Base-by-base conservation (phyloP, 2,113 vertebrate genomes). In the Perca schrenkii region DNA sequence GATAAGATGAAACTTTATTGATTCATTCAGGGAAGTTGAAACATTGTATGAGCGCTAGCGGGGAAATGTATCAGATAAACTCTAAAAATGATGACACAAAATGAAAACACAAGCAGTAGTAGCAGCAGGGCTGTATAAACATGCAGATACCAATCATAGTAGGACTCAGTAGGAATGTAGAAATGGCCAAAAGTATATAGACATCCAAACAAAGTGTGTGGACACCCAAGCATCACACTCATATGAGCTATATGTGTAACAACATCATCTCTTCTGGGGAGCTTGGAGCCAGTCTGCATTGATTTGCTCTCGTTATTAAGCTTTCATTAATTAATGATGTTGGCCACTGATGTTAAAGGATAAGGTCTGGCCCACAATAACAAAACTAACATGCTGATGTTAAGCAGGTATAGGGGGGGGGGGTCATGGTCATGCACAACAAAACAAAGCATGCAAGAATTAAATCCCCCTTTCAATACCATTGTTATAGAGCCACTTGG, bases 1-100 rank as follows among this genome's bases (percentile, higher is more conserved):
- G 40, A 52, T 54, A 11, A 69, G 46, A 82, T 57, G 16, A 74
- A 70, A 63, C 5, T 50, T 53, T 64, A 70, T 61, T 80, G 75
- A 86, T 74, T 69, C 3, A 4, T 47, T 49, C 22, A 15, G 52
- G 68, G 66, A 74, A 64, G 72, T 16, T 57, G 6, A 66, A 70
- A 25, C 11, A 53, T 16, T 22, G 15, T 64, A 19, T 2, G 4
- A 75, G 25, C 54, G 46, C n/a, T 56, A 50, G 34, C 28, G 28
- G 43, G 50, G 60, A 61, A 77, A 70, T 40, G 22, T 36, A 22
- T 46, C 21, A 61, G 49, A 70, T 21, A 17, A 63, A 34, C 16
- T 46, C 2, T 47, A 11, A 36, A 52, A 63, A 62, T 47, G 16
- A 81, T 31, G 14, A 54, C 11, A 40, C 47, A 46, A n/a, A 47